phyloP scores from a whole-genome alignment of 1,140 invertebrate genomes.

The Phthorimaea operculella region DNA sequence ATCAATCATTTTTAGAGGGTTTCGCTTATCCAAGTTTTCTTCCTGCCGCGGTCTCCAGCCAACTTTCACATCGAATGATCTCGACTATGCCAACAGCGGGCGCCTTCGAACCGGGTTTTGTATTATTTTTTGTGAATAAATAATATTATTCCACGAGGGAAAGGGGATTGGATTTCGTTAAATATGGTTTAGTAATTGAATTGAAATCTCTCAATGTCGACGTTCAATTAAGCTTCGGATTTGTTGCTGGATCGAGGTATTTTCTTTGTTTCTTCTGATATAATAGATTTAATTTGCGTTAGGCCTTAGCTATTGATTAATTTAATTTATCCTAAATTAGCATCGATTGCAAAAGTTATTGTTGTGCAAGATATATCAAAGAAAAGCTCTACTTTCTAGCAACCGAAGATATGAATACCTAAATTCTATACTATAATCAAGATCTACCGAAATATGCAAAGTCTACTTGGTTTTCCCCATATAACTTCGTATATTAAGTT shows the following conservation, averaged over 20 bases:
- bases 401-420: no score
- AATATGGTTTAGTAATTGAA: conserved; percentile 69
- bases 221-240: conserved; percentile 66
- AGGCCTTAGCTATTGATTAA: conserved; percentile 13
- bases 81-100: conserved; percentile 62
- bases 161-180: conserved; percentile 68
- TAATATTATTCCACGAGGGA: conserved; percentile 65
- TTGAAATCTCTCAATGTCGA: conserved; percentile 68
- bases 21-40: conserved; percentile 65
- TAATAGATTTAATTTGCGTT: conserved; percentile 30
- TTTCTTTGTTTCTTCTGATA: conserved; percentile 52
- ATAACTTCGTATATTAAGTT: no score
- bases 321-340: no score
- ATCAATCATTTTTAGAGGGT: conserved; percentile 68
- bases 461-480: no score
- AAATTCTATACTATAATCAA: no score
- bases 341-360: no score
- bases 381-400: no score
- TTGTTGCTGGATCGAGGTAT: conserved; percentile 52
- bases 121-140: conserved; percentile 67
- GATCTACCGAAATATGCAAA: no score
- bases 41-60: conserved; percentile 49
- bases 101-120: conserved; percentile 49
- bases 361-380: no score
- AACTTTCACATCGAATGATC: conserved; percentile 65